Evolutionary conservation across 2,113 vertebrate species (phyloP).

Genomic region (Perognathus longimembris): DNA sequence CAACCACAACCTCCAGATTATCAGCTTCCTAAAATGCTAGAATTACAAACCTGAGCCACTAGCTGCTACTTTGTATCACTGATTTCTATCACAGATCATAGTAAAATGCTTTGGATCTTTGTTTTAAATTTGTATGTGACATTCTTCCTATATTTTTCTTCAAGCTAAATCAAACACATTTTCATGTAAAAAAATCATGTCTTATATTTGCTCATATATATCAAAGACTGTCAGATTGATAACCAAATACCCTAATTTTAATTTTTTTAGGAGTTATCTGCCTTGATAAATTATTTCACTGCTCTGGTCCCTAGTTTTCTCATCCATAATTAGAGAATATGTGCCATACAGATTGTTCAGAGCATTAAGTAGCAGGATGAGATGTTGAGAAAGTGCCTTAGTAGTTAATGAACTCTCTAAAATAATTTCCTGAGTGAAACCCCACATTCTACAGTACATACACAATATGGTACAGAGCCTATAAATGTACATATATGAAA

Average conservation of each 20-base stretch:
- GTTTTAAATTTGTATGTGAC: background rate
- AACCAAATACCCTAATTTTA: background rate
- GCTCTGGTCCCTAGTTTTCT: background rate
- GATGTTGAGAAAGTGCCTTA: background rate
- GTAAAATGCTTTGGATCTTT: background rate
- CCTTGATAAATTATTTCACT: fast-evolving
- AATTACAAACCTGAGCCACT: no score
- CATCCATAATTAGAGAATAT: background rate
- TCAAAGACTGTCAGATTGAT: background rate
- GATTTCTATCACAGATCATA: background rate
- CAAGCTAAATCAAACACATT: background rate
- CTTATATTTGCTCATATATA: background rate
- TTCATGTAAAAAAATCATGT: background rate
- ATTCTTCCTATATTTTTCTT: background rate
- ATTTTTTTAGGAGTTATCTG: background rate
- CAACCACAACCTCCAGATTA: no score
- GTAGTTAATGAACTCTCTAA: background rate
- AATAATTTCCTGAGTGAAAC: background rate
- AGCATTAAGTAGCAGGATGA: background rate
- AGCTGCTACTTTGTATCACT: background rate
- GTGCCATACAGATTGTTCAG: background rate
- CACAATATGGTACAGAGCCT: background rate
- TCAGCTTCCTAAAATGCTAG: no score
- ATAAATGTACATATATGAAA: background rate
- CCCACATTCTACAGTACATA: background rate